Evolutionary conservation across 1,140 invertebrate genomes (phyloP).

Genomic region (Rhopalosiphum padi): DNA sequence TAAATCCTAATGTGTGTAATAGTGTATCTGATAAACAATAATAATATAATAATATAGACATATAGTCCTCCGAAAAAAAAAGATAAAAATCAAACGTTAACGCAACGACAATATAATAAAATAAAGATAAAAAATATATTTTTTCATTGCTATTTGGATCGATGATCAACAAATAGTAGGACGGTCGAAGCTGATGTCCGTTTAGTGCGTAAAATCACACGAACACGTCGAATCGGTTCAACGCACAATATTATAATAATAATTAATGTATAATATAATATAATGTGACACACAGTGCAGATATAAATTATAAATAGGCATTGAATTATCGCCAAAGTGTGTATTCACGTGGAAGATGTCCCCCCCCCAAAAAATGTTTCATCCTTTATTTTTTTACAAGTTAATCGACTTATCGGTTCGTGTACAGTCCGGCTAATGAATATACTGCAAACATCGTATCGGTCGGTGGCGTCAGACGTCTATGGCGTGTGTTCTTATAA

Average conservation of each 20-base stretch:
- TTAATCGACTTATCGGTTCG: neutral
- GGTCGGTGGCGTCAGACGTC: neutral
- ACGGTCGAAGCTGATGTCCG: neutral
- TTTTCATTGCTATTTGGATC: neutral
- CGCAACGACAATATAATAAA: conserved; percentile 7
- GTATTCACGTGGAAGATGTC: neutral
- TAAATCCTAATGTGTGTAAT: neutral
- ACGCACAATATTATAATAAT: neutral
- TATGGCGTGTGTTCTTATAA: neutral
- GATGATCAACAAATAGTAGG: conserved; percentile 9
- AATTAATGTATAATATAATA: neutral
- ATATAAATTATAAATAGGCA: neutral
- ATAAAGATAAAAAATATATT: conserved; percentile 5
- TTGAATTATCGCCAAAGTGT: neutral
- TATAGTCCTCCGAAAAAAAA: neutral
- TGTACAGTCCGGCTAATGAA: neutral
- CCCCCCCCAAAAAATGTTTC: neutral
- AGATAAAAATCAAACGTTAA: neutral
- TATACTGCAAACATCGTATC: neutral
- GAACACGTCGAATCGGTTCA: neutral
- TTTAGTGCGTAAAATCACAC: neutral
- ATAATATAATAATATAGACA: neutral
- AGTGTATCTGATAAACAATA: neutral
- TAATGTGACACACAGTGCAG: neutral
- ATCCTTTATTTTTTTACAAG: neutral